Conservation (phyloP, 2,797 vertebrate species). For the Cirrhinus mrigala region DNA sequence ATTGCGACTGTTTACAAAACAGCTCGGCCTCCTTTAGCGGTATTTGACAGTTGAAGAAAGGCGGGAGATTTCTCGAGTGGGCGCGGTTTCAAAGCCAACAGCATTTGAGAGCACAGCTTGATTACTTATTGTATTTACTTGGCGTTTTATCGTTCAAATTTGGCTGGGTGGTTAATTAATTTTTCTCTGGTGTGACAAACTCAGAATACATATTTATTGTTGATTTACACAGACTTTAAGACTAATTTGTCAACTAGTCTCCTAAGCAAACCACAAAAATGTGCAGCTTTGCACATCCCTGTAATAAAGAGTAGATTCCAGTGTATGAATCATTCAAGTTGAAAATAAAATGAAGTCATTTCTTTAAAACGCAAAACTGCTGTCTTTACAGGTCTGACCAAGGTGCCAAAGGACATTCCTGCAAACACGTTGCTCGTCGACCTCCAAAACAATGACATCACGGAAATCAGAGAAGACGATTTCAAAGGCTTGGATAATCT, state of each 20-base stretch:
- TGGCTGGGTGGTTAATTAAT: too few species aligned
- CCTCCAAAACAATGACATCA: constrained; percentile 98
- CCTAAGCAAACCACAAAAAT: not conserved
- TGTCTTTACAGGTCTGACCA: constrained; percentile 83
- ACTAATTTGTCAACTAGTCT: not conserved
- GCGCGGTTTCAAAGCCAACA: too few species aligned
- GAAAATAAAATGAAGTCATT: not conserved
- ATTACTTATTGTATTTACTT: too few species aligned
- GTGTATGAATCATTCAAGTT: not conserved
- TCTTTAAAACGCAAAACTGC: not conserved
- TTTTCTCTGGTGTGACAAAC: too few species aligned
- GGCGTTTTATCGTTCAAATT: too few species aligned
- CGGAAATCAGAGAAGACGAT: constrained; percentile 93
- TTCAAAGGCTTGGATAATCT: constrained; percentile 90
- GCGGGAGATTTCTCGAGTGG: too few species aligned
- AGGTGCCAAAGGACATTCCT: constrained; percentile 90
- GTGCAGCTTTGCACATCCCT: not conserved
- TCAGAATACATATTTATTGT: too few species aligned
- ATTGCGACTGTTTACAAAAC: too few species aligned
- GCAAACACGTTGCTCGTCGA: constrained; percentile 91
- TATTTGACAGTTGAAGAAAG: too few species aligned
- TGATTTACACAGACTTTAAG: not conserved
- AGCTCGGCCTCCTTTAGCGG: too few species aligned
- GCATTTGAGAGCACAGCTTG: too few species aligned
- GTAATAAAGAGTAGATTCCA: not conserved